Percentiles rank a stretch among this genome's conserved stretches.
Conservation (phyloP, 1,140 invertebrate genomes). For the Dinoponera quadriceps region DNA sequence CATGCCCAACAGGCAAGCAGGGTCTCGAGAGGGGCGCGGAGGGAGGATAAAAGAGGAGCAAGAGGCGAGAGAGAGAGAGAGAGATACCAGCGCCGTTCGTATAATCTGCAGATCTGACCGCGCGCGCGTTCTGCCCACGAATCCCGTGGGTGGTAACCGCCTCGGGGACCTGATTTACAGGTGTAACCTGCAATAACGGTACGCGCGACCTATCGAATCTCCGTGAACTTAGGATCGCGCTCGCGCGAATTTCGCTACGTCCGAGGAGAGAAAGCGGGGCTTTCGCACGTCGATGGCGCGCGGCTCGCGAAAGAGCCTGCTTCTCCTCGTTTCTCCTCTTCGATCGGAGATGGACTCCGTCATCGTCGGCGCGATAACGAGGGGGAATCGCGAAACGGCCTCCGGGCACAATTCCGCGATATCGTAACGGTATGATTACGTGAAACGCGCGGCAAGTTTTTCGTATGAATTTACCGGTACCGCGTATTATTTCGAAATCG, state of each 20-base stretch:
- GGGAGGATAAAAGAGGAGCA: slow-evolving; percentile 24
- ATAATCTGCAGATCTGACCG: slow-evolving; percentile 73
- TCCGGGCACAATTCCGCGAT: slow-evolving; percentile 20
- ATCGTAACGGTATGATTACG: not conserved
- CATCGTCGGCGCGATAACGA: not conserved
- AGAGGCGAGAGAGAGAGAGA: slow-evolving; percentile 22
- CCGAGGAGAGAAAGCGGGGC: not conserved
- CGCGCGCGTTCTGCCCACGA: slow-evolving; percentile 71
- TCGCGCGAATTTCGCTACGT: slow-evolving; percentile 29
- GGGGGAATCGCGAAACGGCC: not conserved
- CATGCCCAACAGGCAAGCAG: slow-evolving; percentile 41
- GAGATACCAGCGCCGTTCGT: slow-evolving; percentile 65
- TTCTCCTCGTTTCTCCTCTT: slow-evolving; percentile 6
- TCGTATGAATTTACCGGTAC: not conserved
- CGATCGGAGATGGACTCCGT: not conserved
- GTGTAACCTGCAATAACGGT: slow-evolving; percentile 72
- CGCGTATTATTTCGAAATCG: not conserved
- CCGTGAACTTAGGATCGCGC: slow-evolving; percentile 32
- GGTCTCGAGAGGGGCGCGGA: not conserved
- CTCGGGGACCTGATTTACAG: slow-evolving; percentile 72
- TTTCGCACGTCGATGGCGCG: slow-evolving; percentile 4
- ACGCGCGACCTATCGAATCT: slow-evolving; percentile 55
- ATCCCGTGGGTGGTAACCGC: slow-evolving; percentile 72
- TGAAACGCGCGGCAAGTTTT: not conserved
- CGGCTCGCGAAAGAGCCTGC: not conserved